phyloP scores from a whole-genome alignment of 2,113 vertebrate species.

The Laterallus jamaicensis region DNA sequence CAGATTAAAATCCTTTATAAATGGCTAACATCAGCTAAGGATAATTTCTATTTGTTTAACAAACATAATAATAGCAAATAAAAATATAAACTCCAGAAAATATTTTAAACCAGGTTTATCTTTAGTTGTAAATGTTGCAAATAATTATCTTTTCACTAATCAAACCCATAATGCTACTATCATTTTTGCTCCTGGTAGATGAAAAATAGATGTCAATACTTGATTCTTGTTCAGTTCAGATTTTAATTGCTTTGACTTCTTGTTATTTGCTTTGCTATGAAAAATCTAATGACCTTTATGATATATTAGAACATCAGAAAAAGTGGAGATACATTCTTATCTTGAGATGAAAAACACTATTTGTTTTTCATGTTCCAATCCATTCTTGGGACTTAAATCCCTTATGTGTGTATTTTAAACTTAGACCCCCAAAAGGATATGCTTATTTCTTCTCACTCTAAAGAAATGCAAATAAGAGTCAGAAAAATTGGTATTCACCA shows the following conservation, averaged over 20 bases:
- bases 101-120: neutral
- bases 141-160: neutral
- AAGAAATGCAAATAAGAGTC: neutral
- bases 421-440: neutral
- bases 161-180: neutral
- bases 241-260: neutral
- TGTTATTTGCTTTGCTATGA: neutral
- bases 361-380: neutral
- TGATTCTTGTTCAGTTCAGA: neutral
- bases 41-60: neutral
- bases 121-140: neutral
- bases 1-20: neutral
- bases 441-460: neutral
- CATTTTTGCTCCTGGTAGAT: neutral
- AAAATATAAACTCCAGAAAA: neutral
- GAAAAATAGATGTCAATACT: neutral
- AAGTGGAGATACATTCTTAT: neutral
- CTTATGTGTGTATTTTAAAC: neutral
- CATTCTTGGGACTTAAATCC: neutral
- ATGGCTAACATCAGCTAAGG: neutral
- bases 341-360: neutral
- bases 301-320: slow-evolving; percentile 13
- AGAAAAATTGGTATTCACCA: neutral
- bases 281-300: neutral
- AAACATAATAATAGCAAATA: neutral